Conservation (phyloP, 2,797 vertebrate genomes). For the Micromesistius poutassou region DNA sequence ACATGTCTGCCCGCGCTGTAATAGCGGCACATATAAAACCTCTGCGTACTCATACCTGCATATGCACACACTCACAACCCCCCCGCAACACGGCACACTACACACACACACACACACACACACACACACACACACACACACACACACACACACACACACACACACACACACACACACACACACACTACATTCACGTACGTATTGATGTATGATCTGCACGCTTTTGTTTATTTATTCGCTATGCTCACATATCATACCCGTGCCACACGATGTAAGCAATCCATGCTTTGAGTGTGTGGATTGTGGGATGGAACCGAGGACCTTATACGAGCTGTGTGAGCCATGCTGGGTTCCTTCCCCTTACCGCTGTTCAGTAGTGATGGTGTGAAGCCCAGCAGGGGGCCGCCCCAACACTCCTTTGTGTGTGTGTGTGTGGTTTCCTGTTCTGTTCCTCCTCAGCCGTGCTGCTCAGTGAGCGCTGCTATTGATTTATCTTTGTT, state of each 20-base stretch:
- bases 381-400: background rate
- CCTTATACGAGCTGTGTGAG: no score
- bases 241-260: background rate
- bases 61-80: background rate
- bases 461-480: slow-evolving; percentile 63
- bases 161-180: background rate
- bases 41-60: background rate
- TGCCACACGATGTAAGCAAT: background rate
- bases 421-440: slow-evolving; percentile 33
- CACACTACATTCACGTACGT: background rate
- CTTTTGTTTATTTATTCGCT: background rate
- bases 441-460: slow-evolving; percentile 64
- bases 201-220: background rate
- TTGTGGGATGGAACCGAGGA: no score
- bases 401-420: background rate
- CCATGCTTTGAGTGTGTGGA: background rate
- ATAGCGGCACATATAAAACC: slow-evolving; percentile 7
- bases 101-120: background rate
- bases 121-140: background rate
- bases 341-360: no score
- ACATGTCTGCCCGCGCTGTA: slow-evolving; percentile 27
- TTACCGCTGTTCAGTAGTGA: background rate
- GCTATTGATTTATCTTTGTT: slow-evolving; percentile 76
- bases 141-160: background rate
- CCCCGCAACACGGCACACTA: background rate